These are phyloP conservation scores for Accipiter fasciatus DNA, from an alignment of 2,797 vertebrate genomes.

Conservation along the genomic window DNA sequence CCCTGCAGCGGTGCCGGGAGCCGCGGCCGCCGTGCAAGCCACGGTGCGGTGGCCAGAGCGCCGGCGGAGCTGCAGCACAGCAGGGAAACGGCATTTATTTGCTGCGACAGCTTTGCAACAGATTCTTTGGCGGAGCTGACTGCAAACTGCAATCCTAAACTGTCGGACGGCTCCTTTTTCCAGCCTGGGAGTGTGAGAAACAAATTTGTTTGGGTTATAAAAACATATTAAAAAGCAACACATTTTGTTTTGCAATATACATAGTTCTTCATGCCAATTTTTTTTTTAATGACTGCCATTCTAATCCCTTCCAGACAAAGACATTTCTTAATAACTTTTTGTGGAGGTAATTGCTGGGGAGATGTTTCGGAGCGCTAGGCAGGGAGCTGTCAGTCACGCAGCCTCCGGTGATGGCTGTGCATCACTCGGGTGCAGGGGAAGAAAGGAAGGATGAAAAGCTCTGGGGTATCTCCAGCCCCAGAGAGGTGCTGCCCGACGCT, in stretches of 20 bases:
- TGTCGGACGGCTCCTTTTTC: constrained; percentile 67
- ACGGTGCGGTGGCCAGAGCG: background rate
- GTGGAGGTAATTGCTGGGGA: constrained; percentile 18
- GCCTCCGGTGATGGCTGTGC: background rate
- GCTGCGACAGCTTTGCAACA: constrained; percentile 59
- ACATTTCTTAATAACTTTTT: constrained; percentile 22
- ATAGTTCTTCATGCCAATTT: constrained; percentile 71
- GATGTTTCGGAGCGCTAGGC: background rate
- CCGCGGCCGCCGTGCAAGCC: background rate
- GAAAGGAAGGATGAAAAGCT: background rate
- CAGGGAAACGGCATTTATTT: background rate
- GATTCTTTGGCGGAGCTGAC: constrained; percentile 56
- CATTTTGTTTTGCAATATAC: constrained; percentile 81
- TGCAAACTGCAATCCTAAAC: constrained; percentile 66
- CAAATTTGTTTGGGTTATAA: constrained; percentile 79
- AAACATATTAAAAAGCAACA: constrained; percentile 79
- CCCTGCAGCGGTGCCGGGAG: background rate
- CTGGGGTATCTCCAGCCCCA: background rate
- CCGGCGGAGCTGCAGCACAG: constrained; percentile 22
- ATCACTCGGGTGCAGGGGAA: background rate
- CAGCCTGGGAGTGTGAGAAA: constrained; percentile 77
- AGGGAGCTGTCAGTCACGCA: background rate
- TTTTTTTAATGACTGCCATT: constrained; percentile 22
- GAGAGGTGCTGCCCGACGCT: background rate
- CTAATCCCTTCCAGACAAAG: constrained; percentile 56